Conservation (phyloP, 2,888 invertebrate species). For the Andrena camellia region DNA sequence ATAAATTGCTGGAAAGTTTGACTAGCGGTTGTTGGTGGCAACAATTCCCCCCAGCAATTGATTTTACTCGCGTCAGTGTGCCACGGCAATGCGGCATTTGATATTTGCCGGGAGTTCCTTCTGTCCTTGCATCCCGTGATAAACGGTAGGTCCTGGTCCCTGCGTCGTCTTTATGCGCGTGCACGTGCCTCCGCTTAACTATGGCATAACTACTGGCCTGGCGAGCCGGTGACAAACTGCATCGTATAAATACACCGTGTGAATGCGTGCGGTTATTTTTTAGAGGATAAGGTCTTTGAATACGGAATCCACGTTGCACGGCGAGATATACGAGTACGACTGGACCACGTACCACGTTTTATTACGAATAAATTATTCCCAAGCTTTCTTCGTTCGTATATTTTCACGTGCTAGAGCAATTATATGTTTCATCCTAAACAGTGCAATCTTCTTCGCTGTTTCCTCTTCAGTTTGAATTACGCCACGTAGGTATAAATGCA, state of each 20-base stretch:
- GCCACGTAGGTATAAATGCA: too few relatives aligned
- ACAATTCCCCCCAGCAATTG: slow-evolving; percentile 42
- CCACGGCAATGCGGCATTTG: slow-evolving; percentile 19
- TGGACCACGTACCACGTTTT: slow-evolving; percentile 16
- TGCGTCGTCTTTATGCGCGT: slow-evolving; percentile 54
- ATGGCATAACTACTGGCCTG: slow-evolving; percentile 52
- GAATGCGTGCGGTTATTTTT: slow-evolving; percentile 44
- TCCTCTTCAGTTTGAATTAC: not conserved
- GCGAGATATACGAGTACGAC: slow-evolving; percentile 11
- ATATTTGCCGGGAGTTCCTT: slow-evolving; percentile 51
- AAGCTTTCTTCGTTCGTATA: not conserved
- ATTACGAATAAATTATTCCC: slow-evolving; percentile 1
- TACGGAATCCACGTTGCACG: slow-evolving; percentile 1
- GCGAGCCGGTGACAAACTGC: slow-evolving; percentile 40
- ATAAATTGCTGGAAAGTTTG: slow-evolving; percentile 27
- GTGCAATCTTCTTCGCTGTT: not conserved
- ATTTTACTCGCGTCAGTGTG: slow-evolving; percentile 18
- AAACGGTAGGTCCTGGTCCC: slow-evolving; percentile 38
- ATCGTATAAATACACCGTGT: slow-evolving; percentile 40
- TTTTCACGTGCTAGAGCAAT: not conserved
- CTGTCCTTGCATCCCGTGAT: slow-evolving; percentile 28
- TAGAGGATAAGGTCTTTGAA: slow-evolving; percentile 21
- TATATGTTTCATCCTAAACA: slow-evolving; percentile 1
- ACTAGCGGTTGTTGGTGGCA: slow-evolving; percentile 10
- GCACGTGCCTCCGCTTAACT: slow-evolving; percentile 58